A percentile compares a stretch with the other conserved stretches of the same genome.
phyloP scores from a whole-genome alignment of 2,888 invertebrate genomes.

The Automeris io region DNA sequence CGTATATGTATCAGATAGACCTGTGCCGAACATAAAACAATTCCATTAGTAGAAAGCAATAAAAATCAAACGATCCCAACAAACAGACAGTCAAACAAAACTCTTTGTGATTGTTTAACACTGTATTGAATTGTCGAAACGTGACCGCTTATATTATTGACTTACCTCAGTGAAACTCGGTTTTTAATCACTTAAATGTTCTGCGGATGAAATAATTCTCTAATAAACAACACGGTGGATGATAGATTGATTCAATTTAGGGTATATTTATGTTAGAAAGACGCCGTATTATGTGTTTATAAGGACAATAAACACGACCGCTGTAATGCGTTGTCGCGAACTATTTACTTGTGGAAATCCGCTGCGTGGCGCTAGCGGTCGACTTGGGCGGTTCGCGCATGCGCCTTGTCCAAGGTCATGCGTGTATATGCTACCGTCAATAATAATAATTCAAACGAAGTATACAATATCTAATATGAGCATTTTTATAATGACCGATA shows the following conservation, averaged over 20 bases:
- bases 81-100: constrained; percentile 48
- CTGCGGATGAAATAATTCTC: background rate
- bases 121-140: constrained; percentile 57
- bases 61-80: constrained; percentile 42
- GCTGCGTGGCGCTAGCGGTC: constrained; percentile 27
- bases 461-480: too few relatives aligned
- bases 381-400: constrained; percentile 42
- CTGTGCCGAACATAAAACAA: constrained; percentile 25
- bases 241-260: constrained; percentile 19
- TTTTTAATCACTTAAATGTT: background rate
- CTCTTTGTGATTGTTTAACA: constrained; percentile 37
- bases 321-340: constrained; percentile 48
- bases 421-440: constrained; percentile 25
- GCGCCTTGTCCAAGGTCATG: constrained; percentile 58
- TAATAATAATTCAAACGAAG: too few relatives aligned
- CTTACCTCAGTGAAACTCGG: constrained; percentile 31
- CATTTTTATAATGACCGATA: too few relatives aligned
- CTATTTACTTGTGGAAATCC: constrained; percentile 40
- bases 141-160: constrained; percentile 54
- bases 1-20: constrained; percentile 29
- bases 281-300: constrained; percentile 16
- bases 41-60: constrained; percentile 38
- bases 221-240: background rate
- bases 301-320: constrained; percentile 18
- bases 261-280: constrained; percentile 11